Conservation (phyloP, 1,140 invertebrate genomes). For the Spodoptera frugiperda region DNA sequence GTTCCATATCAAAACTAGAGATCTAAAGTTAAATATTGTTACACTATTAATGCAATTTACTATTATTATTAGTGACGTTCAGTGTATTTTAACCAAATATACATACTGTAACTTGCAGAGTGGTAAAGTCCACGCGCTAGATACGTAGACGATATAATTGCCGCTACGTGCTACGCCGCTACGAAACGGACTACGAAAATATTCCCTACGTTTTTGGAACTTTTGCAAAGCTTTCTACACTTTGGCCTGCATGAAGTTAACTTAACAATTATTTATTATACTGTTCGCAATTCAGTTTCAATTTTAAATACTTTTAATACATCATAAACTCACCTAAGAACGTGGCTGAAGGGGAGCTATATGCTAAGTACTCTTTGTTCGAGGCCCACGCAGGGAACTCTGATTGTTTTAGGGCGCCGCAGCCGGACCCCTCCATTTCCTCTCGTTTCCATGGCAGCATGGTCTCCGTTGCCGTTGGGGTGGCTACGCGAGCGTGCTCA, state of each 20-base stretch:
- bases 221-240: conserved; percentile 7
- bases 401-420: conserved; percentile 92
- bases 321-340: conserved; percentile 90
- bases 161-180: conserved; percentile 23
- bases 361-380: conserved; percentile 96
- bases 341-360: conserved; percentile 95
- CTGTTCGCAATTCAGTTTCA: neutral
- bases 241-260: neutral
- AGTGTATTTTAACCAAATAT: neutral
- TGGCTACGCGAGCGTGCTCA: conserved; percentile 91
- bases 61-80: neutral
- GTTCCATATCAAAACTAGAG: too few species aligned
- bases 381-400: conserved; percentile 97
- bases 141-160: neutral
- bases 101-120: neutral
- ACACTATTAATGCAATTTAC: too few species aligned
- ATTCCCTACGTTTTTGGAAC: neutral
- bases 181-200: conserved; percentile 1
- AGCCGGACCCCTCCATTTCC: conserved; percentile 89
- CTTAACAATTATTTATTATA: neutral
- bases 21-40: too few species aligned
- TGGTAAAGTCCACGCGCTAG: conserved; percentile 2
- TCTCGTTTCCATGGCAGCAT: conserved; percentile 96
- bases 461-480: conserved; percentile 93
- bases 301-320: too few species aligned